Percentiles rank a stretch among this genome's conserved stretches.
These are phyloP conservation scores for Perdita meconis DNA, from an alignment of 2,888 invertebrate species.

Conservation along the genomic window DNA sequence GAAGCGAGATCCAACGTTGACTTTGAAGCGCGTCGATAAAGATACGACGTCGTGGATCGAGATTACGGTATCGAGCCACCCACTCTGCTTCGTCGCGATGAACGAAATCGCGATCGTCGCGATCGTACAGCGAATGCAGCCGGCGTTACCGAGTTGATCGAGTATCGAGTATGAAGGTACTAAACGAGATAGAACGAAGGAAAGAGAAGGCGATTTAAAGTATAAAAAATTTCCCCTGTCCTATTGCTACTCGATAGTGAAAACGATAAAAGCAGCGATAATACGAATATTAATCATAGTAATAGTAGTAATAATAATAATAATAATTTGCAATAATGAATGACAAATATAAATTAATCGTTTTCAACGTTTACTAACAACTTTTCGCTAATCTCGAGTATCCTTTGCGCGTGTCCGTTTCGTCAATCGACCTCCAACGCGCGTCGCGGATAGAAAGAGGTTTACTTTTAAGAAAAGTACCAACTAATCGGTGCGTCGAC, in stretches of 20 bases:
- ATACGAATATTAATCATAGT: too few species aligned
- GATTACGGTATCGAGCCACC: slow-evolving; percentile 61
- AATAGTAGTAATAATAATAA: slow-evolving; percentile 36
- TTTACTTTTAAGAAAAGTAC: slow-evolving; percentile 78
- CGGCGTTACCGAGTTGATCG: too few species aligned
- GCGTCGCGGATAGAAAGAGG: slow-evolving; percentile 77
- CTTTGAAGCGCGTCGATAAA: slow-evolving; percentile 45
- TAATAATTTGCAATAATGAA: slow-evolving; percentile 58
- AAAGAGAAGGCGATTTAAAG: slow-evolving; percentile 58
- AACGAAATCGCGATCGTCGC: too few species aligned
- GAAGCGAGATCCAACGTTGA: slow-evolving; percentile 70
- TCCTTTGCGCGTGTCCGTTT: slow-evolving; percentile 58
- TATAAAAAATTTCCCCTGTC: slow-evolving; percentile 72
- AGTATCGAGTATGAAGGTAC: slow-evolving; percentile 39
- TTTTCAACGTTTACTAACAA: slow-evolving; percentile 57
- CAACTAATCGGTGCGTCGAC: slow-evolving; percentile 70
- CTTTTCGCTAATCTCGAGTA: slow-evolving; percentile 61
- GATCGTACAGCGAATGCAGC: slow-evolving; percentile 43
- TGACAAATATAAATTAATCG: slow-evolving; percentile 71
- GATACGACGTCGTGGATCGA: slow-evolving; percentile 48
- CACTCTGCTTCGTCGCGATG: too few species aligned
- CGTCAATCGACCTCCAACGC: slow-evolving; percentile 59
- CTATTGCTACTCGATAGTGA: slow-evolving; percentile 56
- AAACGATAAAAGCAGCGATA: slow-evolving; percentile 36
- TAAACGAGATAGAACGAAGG: slow-evolving; percentile 57